A percentile compares a stretch with the other conserved stretches of the same genome.
These are phyloP conservation scores for Rhingia campestris DNA, from an alignment of 2,888 invertebrate genomes.

Conservation along the genomic window DNA sequence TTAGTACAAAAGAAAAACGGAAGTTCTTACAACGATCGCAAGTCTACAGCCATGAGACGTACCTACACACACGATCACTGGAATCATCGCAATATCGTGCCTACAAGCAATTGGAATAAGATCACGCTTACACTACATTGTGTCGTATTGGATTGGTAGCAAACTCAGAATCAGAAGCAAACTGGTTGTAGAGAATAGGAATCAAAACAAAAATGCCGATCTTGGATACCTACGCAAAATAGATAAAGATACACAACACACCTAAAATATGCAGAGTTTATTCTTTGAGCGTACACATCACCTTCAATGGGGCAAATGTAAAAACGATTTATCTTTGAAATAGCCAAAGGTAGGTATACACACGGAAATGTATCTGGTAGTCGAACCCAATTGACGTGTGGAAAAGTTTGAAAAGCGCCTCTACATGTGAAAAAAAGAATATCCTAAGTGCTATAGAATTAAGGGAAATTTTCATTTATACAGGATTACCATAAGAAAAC, in stretches of 20 bases:
- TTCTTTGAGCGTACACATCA: not conserved
- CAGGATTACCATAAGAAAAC: too few relatives aligned
- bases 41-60: conserved; percentile 32
- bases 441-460: too few relatives aligned
- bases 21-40: conserved; percentile 24
- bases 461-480: too few relatives aligned
- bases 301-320: conserved; percentile 16
- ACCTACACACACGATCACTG: conserved; percentile 1
- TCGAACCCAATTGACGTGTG: conserved; percentile 28
- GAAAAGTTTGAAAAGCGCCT: too few relatives aligned
- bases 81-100: conserved; percentile 31
- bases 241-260: not conserved
- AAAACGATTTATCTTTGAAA: conserved; percentile 32
- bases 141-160: conserved; percentile 34
- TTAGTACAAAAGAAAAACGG: conserved; percentile 1
- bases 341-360: conserved; percentile 31
- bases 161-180: not conserved
- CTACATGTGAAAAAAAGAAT: too few relatives aligned
- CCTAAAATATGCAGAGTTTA: not conserved
- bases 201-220: conserved; percentile 45
- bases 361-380: conserved; percentile 32
- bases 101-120: conserved; percentile 34
- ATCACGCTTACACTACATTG: conserved; percentile 33
- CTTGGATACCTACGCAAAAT: conserved; percentile 30
- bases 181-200: conserved; percentile 33